Evolutionary conservation across 2,797 vertebrate genomes (phyloP).

Genomic region (Adrianichthys oophorus): DNA sequence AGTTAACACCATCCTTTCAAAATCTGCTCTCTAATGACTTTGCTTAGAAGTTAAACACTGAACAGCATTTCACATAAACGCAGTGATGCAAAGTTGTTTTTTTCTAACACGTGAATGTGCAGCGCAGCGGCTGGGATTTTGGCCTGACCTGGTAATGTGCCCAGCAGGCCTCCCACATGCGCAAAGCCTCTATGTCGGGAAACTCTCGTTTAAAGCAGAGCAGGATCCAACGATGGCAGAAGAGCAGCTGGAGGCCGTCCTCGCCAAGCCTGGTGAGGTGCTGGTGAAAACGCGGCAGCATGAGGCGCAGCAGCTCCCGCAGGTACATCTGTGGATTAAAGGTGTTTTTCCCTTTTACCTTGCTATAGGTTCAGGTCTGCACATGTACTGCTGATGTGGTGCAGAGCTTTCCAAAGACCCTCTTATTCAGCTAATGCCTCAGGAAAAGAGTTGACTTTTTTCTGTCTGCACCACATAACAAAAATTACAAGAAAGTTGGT

Average conservation of each 20-base stretch:
- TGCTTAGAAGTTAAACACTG: too few species aligned
- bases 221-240: slow-evolving; percentile 98
- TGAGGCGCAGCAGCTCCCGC: slow-evolving; percentile 91
- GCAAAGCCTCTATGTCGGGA: slow-evolving; percentile 91
- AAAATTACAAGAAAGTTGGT: too few species aligned
- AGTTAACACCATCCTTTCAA: too few species aligned
- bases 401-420: neutral
- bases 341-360: neutral
- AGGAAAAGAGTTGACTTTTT: too few species aligned
- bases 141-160: slow-evolving; percentile 94
- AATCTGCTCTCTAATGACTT: too few species aligned
- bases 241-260: slow-evolving; percentile 96
- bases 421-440: neutral
- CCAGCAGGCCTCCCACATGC: slow-evolving; percentile 99
- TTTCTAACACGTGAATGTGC: slow-evolving; percentile 6
- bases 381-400: neutral
- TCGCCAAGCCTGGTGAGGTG: slow-evolving; percentile 90
- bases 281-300: slow-evolving; percentile 88
- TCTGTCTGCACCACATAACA: too few species aligned
- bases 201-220: slow-evolving; percentile 98
- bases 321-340: slow-evolving; percentile 85
- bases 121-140: slow-evolving; percentile 14
- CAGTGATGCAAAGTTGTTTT: slow-evolving; percentile 20
- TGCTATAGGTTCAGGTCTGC: neutral
- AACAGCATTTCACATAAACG: neutral